Evolutionary conservation across 2,113 vertebrate species (phyloP), one percentile per base, ranked within the genome.

Genomic region (Benitochromis conjunctus): DNA sequence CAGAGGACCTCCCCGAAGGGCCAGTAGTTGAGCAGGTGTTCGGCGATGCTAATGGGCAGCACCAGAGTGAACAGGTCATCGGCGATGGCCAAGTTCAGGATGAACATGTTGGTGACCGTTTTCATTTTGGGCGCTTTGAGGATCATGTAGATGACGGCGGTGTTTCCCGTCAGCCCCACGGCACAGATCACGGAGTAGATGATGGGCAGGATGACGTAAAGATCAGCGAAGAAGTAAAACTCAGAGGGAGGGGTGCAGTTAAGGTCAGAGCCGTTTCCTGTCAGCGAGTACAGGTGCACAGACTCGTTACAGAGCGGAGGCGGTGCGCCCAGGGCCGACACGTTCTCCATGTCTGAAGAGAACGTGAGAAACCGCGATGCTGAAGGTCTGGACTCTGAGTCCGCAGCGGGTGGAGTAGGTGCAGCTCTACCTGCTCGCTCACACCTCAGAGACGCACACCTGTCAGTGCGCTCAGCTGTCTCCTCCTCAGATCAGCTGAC

Each of bases 91-190:
- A 98, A 89, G 94, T 98, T 99, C 58, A 99, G 93, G 88, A 97
- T 97, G 91, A 98, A 98, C 96, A 98, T 97, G 8, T 98, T 98
- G 60, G 98, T 98, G 8, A 98, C 97, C 0, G 97, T 98, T 83
- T 97, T 98, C 98, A 98, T 98, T 92, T 97, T 98, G 38, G 98
- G 98, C 0, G 97, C 97, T 90, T 97, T 98, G 57, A 98, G 96
- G 89, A 98, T 97, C 48, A 98, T 97, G 0, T 97, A 98, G 91
- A 98, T 98, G 86, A 98, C 97, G 0, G 97, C 97, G 0, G 96
- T 97, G 92, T 99, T 98, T 12, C 98, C 97, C 0, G 96, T 97
- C 83, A 98, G 95, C 18, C 97, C 98, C 69, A 97, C 96, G 0
- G 97, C 97, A 4, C 98, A 98, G 88, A 98, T 98, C 1, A 97